Conservation (phyloP, 2,113 vertebrate species). For the Laticauda laticaudata region DNA sequence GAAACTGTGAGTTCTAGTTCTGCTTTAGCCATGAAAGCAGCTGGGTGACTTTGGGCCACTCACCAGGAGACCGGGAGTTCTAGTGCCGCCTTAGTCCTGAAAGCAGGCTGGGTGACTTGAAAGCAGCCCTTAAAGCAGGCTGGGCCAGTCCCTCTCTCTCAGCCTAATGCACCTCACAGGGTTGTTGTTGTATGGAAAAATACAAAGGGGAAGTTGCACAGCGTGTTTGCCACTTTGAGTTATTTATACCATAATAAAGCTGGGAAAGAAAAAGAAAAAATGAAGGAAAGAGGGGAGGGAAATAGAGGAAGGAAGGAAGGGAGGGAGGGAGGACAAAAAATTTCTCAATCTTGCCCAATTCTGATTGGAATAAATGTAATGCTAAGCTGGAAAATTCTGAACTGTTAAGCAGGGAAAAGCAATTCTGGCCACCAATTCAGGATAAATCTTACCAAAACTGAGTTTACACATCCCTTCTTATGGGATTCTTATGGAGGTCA, state of each 20-base stretch:
- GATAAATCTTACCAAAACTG: neutral
- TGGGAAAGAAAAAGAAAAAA: neutral
- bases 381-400: neutral
- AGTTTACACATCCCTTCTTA: neutral
- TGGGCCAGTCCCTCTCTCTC: neutral
- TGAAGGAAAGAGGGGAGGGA: no score
- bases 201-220: neutral
- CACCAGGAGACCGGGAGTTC: no score
- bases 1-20: neutral
- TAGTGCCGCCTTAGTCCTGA: no score
- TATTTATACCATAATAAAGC: neutral
- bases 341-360: neutral
- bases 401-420: neutral
- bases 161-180: accelerated
- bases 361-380: neutral
- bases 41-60: neutral
- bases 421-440: neutral
- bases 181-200: neutral
- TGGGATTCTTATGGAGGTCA: neutral
- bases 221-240: neutral
- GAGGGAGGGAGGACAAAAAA: neutral
- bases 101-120: no score
- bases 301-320: no score
- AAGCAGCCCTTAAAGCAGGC: no score
- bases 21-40: neutral